phyloP scores from a whole-genome alignment of 2,888 invertebrate genomes.

The Zootermopsis nevadensis region DNA sequence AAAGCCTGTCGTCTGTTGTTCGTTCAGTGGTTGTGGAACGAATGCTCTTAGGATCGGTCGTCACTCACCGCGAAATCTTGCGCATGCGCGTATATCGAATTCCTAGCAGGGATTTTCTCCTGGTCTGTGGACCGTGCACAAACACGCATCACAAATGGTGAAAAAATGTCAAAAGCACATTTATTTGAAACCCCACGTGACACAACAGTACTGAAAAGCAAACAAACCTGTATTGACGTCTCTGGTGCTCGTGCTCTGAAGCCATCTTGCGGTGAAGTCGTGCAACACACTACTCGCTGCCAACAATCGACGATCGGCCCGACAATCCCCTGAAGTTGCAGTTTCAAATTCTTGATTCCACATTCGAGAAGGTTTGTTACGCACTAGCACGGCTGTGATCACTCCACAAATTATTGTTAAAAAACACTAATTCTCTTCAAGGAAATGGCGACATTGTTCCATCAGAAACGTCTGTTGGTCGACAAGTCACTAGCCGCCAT shows the following conservation, averaged over 20 bases:
- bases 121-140: too few relatives aligned
- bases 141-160: too few relatives aligned
- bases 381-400: not conserved
- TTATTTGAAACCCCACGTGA: not conserved
- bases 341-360: conserved; percentile 45
- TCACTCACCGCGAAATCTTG: too few relatives aligned
- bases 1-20: too few relatives aligned
- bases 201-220: not conserved
- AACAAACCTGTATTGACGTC: conserved; percentile 63
- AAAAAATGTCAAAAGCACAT: too few relatives aligned
- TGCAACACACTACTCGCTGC: conserved; percentile 30
- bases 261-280: conserved; percentile 44
- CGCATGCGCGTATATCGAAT: too few relatives aligned
- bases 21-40: too few relatives aligned
- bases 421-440: not conserved
- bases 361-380: conserved; percentile 42
- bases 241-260: conserved; percentile 65
- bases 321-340: conserved; percentile 43
- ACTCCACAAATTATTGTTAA: not conserved
- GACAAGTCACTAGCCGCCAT: not conserved
- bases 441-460: not conserved
- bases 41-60: too few relatives aligned
- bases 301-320: conserved; percentile 37
- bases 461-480: not conserved
- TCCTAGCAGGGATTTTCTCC: too few relatives aligned